Conservation (phyloP, 2,113 vertebrate species). For the Thermophis baileyi region DNA sequence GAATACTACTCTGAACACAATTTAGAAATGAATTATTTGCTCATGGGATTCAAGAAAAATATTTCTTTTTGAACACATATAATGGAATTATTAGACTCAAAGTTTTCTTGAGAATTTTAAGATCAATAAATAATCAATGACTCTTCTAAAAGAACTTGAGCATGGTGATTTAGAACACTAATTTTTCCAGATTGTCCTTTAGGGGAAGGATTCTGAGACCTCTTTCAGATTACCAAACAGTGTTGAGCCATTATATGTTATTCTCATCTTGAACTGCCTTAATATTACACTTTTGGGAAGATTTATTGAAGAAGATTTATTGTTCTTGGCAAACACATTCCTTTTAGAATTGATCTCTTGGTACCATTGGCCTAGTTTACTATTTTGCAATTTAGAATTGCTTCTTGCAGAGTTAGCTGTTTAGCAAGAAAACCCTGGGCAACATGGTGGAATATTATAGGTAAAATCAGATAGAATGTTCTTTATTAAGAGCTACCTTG, state of each 20-base stretch:
- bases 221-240: neutral
- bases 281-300: neutral
- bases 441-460: neutral
- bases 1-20: neutral
- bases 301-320: neutral
- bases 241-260: neutral
- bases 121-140: neutral
- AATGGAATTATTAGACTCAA: neutral
- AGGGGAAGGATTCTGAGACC: neutral
- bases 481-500: neutral
- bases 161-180: neutral
- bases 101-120: neutral
- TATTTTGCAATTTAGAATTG: neutral
- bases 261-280: neutral
- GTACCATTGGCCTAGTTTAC: neutral
- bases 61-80: neutral
- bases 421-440: neutral
- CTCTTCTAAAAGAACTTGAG: neutral
- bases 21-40: neutral
- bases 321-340: neutral
- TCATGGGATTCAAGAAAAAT: neutral
- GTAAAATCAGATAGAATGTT: neutral
- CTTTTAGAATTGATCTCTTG: neutral
- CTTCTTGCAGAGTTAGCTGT: neutral
- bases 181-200: neutral